Percentiles rank a stretch among this genome's conserved stretches.
Evolutionary conservation across 2,888 invertebrate species (phyloP).

Genomic region (Ophion ventricosus): DNA sequence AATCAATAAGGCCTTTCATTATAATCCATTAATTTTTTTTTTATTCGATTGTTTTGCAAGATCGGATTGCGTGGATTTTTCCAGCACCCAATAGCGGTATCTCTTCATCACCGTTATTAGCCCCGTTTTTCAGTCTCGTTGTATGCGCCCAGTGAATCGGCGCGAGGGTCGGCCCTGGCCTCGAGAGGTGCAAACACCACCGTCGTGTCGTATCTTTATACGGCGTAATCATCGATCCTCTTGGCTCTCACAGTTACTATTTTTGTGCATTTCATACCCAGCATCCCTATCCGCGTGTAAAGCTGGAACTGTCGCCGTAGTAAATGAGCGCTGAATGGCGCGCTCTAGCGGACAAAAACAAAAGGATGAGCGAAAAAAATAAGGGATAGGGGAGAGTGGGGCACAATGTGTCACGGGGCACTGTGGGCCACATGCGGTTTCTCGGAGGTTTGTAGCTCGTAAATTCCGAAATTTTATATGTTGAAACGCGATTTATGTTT

Average conservation of each 20-base stretch:
- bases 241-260: constrained; percentile 51
- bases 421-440: too few species aligned
- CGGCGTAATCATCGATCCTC: constrained; percentile 65
- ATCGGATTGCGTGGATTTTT: background rate
- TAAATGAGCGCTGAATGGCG: background rate
- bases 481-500: too few species aligned
- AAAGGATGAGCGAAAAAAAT: too few species aligned
- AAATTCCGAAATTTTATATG: too few species aligned
- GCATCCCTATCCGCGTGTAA: constrained; percentile 34
- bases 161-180: constrained; percentile 50
- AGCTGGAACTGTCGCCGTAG: background rate
- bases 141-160: background rate
- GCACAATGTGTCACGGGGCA: too few species aligned
- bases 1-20: background rate
- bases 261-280: constrained; percentile 63
- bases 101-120: constrained; percentile 31
- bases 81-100: background rate
- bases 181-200: constrained; percentile 31
- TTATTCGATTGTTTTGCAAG: background rate
- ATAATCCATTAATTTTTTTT: background rate
- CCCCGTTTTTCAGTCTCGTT: constrained; percentile 32
- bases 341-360: background rate
- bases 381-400: too few species aligned
- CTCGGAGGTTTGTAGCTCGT: too few species aligned
- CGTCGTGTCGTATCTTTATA: constrained; percentile 37